These are phyloP conservation scores for Vanessa atalanta DNA, from an alignment of 1,140 invertebrate species.

Conservation along the genomic window DNA sequence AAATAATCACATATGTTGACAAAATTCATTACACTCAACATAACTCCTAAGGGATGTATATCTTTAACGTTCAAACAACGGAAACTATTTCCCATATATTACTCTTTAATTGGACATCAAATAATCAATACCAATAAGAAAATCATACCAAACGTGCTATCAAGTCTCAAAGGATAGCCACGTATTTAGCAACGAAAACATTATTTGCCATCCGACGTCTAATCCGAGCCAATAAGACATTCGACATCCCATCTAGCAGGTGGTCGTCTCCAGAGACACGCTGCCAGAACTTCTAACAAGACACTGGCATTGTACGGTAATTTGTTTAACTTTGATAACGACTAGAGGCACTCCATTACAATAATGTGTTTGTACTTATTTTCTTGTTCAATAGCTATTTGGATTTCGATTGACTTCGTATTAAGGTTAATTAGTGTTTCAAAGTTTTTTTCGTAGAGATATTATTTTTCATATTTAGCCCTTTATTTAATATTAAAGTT, in stretches of 20 bases:
- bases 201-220: neutral
- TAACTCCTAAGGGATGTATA: too few species aligned
- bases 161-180: neutral
- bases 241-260: constrained; percentile 30
- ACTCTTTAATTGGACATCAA: neutral
- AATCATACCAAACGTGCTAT: neutral
- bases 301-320: constrained; percentile 19
- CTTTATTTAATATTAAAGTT: too few species aligned
- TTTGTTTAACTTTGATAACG: constrained; percentile 36
- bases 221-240: constrained; percentile 29
- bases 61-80: too few species aligned
- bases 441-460: too few species aligned
- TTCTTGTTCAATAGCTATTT: neutral
- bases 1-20: too few species aligned
- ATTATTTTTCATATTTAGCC: too few species aligned
- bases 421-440: neutral
- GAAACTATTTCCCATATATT: too few species aligned
- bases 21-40: too few species aligned
- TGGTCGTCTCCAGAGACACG: constrained; percentile 5
- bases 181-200: constrained; percentile 3
- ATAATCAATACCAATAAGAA: neutral
- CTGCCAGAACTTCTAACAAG: constrained; percentile 32
- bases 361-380: neutral
- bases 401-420: neutral
- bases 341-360: constrained; percentile 8